A percentile compares a stretch with the other conserved stretches of the same genome.
phyloP scores from a whole-genome alignment of 2,113 vertebrate genomes.

The Alouatta palliata region DNA sequence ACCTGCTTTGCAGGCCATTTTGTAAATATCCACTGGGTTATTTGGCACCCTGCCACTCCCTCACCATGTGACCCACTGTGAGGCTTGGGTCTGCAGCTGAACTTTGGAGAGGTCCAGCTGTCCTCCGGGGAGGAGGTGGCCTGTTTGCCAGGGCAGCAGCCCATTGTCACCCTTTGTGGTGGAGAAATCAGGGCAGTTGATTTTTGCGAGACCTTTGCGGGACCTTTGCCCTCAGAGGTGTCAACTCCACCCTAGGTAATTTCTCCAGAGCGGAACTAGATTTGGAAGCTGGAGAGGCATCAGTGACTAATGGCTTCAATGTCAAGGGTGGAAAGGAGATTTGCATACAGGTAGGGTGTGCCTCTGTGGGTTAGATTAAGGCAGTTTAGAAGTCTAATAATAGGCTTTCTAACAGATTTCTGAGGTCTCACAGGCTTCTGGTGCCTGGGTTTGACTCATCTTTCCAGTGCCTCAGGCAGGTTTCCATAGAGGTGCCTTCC shows the following conservation, averaged over 20 bases:
- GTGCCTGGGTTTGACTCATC: conserved; percentile 40
- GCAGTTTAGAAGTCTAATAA: conserved; percentile 37
- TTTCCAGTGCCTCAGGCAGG: not conserved
- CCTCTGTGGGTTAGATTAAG: conserved; percentile 28
- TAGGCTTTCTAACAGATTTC: conserved; percentile 38
- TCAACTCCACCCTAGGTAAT: not conserved
- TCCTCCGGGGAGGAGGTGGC: not conserved
- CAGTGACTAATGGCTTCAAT: conserved; percentile 39
- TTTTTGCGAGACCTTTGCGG: not conserved
- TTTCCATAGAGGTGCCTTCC: not conserved
- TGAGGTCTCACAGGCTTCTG: not conserved
- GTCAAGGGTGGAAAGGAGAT: not conserved
- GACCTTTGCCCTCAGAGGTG: not conserved
- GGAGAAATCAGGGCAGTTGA: not conserved
- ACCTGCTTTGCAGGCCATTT: no score
- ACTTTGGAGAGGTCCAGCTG: not conserved
- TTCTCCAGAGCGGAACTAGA: not conserved
- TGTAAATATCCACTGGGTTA: not conserved
- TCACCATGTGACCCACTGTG: not conserved
- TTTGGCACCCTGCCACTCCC: not conserved
- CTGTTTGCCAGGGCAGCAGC: not conserved
- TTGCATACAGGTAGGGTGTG: conserved; percentile 4
- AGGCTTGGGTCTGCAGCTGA: not conserved
- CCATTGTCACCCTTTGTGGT: not conserved
- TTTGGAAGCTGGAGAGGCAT: not conserved